Base-by-base conservation (phyloP, 2,113 vertebrate genomes). In the Okapia johnstoni region DNA sequence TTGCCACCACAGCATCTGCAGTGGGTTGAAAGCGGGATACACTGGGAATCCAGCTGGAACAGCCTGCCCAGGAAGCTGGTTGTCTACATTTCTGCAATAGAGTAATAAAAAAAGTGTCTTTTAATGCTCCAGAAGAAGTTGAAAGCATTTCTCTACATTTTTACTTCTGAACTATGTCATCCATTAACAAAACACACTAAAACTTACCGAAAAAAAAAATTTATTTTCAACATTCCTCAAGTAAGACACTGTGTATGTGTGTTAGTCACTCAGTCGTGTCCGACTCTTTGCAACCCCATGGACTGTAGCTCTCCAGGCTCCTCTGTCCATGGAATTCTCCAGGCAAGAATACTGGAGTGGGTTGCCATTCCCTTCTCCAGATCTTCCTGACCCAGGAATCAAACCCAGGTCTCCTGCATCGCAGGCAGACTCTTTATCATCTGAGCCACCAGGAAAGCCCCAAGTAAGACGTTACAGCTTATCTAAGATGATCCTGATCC, bases 1-100 rank as follows among this genome's bases (percentile, higher is more conserved):
- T 94, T 99, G 99, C 99, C 99, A 99, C 99, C 99, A 99, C 97
- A 99, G 98, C 99, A 99, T 99, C 88, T 99, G 99, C 87, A 99
- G 98, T 16, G 99, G 99, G 98, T 98, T 99, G 98, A 99, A 99
- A 33, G 99, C 98, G 25, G 99, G 99, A 84, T 99, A 99, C 13
- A 98, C 4, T 1, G 99, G 99, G 98, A 99, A 98, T 63, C 98
- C 99, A 90, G 99, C 95, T 30, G 99, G 97, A 73, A 97, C 97
- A 40, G 97, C 98, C 36, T 99, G 98, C 89, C 99, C 96, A 26
- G 99, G 98, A 97, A 99, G 94, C 10, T 99, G 99, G 96, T 98
- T 99, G 96, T 99, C 99, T 90, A 98, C 96, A 79, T 98, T 98
- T 96, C 99, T 99, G 96, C n/a, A 97, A 93, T 0, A 93, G 48